These are phyloP conservation scores for Vimba vimba DNA, from an alignment of 2,113 vertebrate genomes.

Conservation along the genomic window DNA sequence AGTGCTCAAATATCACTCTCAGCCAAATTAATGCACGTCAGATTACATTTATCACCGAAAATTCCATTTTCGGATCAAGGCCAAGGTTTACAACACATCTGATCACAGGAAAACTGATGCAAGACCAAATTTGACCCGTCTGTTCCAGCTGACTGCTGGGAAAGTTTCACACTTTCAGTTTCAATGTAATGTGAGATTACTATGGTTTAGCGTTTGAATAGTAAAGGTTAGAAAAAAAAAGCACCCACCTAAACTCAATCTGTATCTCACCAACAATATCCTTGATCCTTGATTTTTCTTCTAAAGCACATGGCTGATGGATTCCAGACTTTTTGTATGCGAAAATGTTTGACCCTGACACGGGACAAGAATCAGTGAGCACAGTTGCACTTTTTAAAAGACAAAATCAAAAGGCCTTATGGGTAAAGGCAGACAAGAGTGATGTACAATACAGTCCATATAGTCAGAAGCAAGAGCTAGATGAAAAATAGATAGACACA, in stretches of 20 bases:
- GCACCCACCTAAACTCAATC: not conserved
- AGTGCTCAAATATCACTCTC: constrained; percentile 27
- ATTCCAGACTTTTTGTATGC: constrained; percentile 6
- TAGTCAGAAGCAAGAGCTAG: not conserved
- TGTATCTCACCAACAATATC: not conserved
- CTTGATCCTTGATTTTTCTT: not conserved
- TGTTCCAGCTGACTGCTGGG: constrained; percentile 15
- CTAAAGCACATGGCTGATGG: not conserved
- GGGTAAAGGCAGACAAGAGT: not conserved
- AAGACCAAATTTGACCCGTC: constrained; percentile 1
- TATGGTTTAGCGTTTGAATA: constrained; percentile 17
- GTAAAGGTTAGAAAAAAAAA: not conserved
- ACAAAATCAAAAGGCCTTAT: not conserved
- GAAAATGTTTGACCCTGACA: constrained; percentile 24
- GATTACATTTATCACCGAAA: constrained; percentile 38
- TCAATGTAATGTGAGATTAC: not conserved
- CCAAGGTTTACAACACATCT: constrained; percentile 14
- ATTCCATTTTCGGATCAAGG: constrained; percentile 6
- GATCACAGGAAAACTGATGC: not conserved
- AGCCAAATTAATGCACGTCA: constrained; percentile 46
- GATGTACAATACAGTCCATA: constrained; percentile 8
- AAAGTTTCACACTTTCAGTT: constrained; percentile 3
- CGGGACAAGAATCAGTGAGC: not conserved
- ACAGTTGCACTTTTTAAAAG: not conserved
- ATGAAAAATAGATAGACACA: constrained; percentile 38